Evolutionary conservation across 2,113 vertebrate genomes (phyloP).

Genomic region (Spilogale gracilis): DNA sequence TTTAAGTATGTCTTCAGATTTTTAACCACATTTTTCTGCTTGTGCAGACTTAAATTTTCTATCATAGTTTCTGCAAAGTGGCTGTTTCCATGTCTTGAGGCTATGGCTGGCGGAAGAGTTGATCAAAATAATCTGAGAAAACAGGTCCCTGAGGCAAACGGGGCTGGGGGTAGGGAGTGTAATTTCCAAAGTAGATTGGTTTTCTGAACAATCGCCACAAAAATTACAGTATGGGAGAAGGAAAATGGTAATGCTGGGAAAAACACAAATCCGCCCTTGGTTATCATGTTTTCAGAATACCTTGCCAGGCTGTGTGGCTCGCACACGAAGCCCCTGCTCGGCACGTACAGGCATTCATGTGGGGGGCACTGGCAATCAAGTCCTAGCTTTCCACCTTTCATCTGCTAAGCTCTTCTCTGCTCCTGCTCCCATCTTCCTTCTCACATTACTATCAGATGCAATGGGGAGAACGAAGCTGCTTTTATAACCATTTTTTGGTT

Average conservation of each 20-base stretch:
- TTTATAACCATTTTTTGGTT: neutral
- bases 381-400: neutral
- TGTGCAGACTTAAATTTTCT: slow-evolving; percentile 70
- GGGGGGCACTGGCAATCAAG: neutral
- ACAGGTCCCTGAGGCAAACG: slow-evolving; percentile 61
- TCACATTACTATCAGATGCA: neutral
- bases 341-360: neutral
- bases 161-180: neutral
- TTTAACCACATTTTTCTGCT: slow-evolving; percentile 63
- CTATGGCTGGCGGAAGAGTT: slow-evolving; percentile 43
- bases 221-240: slow-evolving; percentile 63
- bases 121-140: slow-evolving; percentile 77
- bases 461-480: neutral
- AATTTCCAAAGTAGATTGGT: slow-evolving; percentile 83
- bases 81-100: slow-evolving; percentile 44
- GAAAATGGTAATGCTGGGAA: slow-evolving; percentile 33
- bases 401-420: neutral
- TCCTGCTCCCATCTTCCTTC: neutral
- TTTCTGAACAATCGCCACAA: slow-evolving; percentile 69
- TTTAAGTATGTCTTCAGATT: slow-evolving; percentile 76
- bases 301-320: rapidly evolving
- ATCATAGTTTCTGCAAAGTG: slow-evolving; percentile 40
- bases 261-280: neutral
- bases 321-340: neutral
- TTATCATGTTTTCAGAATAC: neutral